phyloP scores from a whole-genome alignment of 2,113 vertebrate species.

The Gavialis gangeticus region DNA sequence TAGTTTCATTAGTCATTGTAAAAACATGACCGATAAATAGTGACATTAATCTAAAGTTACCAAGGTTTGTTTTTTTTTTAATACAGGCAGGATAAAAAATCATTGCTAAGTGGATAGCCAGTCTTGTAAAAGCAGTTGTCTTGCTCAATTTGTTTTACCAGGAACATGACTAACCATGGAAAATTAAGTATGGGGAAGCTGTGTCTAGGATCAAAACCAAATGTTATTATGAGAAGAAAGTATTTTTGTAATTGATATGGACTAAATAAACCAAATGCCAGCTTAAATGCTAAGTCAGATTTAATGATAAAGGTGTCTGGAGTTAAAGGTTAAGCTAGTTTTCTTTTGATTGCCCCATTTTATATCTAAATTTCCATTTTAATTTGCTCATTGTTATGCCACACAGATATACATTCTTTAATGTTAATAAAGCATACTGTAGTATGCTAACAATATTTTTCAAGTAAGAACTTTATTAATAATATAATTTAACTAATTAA shows the following conservation, averaged over 20 bases:
- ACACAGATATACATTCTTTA: neutral
- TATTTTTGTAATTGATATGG: slow-evolving; percentile 11
- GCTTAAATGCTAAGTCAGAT: neutral
- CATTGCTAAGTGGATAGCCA: neutral
- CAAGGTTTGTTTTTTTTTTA: neutral
- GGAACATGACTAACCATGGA: slow-evolving; percentile 5
- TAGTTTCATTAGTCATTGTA: slow-evolving; percentile 58
- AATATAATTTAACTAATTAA: neutral
- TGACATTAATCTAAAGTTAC: slow-evolving; percentile 31
- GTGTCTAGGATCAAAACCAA: neutral
- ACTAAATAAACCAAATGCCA: slow-evolving; percentile 9
- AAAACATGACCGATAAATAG: slow-evolving; percentile 34
- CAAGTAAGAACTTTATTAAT: neutral
- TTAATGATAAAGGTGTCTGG: slow-evolving; percentile 42
- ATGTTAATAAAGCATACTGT: neutral
- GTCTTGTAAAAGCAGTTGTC: slow-evolving; percentile 13
- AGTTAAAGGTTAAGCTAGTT: slow-evolving; percentile 32
- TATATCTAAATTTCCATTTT: neutral
- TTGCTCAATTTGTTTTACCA: slow-evolving; percentile 3
- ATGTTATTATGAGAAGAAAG: neutral
- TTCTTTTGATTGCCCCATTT: neutral
- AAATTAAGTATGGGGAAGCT: slow-evolving; percentile 1
- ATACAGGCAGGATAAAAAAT: neutral
- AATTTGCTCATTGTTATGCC: neutral
- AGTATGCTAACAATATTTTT: neutral